These are phyloP conservation scores for Euwallacea fornicatus DNA, from an alignment of 1,140 invertebrate species.

Conservation along the genomic window DNA sequence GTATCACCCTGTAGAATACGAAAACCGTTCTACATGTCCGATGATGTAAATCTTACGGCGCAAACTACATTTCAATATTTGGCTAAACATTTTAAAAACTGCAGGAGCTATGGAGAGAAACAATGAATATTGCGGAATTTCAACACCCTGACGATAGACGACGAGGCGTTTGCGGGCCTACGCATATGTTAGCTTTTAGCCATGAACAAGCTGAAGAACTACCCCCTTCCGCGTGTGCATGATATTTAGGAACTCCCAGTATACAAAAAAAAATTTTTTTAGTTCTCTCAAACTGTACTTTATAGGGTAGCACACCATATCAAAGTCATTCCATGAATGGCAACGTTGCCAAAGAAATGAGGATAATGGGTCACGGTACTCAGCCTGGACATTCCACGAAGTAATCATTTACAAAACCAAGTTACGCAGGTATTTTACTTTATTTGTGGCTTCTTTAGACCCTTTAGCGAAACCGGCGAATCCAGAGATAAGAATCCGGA, in stretches of 20 bases:
- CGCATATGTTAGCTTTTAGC: too few relatives aligned
- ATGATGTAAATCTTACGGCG: too few relatives aligned
- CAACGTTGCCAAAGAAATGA: constrained; percentile 81
- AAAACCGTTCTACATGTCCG: too few relatives aligned
- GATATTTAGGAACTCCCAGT: not conserved
- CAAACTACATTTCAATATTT: too few relatives aligned
- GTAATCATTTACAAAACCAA: constrained; percentile 52
- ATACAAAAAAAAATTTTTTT: not conserved
- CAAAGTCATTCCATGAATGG: constrained; percentile 69
- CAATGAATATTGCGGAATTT: too few relatives aligned
- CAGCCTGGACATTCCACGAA: constrained; percentile 68
- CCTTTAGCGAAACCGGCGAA: constrained; percentile 62
- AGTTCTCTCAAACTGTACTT: not conserved
- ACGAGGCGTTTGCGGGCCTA: too few relatives aligned
- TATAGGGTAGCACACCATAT: constrained; percentile 53
- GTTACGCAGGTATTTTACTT: not conserved
- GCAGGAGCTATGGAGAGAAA: too few relatives aligned
- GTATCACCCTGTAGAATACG: too few relatives aligned
- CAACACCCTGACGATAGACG: too few relatives aligned
- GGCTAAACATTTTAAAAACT: too few relatives aligned
- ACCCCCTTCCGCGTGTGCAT: too few relatives aligned
- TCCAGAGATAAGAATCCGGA: constrained; percentile 73
- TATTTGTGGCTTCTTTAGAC: constrained; percentile 52
- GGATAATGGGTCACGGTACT: constrained; percentile 82
- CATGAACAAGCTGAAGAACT: too few relatives aligned